phyloP scores from a whole-genome alignment of 2,797 vertebrate genomes.

The Rhodeus uyekii region DNA sequence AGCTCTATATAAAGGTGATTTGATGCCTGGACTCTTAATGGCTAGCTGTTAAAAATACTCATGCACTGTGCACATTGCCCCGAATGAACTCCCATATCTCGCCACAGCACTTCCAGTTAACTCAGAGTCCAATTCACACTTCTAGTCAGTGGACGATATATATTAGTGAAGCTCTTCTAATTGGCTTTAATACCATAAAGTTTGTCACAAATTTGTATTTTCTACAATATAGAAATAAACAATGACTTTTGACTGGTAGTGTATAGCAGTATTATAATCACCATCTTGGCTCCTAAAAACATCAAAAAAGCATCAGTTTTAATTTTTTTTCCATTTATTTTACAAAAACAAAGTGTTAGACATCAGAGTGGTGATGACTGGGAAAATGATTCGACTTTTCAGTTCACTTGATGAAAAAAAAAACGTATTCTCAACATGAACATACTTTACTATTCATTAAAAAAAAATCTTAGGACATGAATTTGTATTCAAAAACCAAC shows the following conservation, averaged over 20 bases:
- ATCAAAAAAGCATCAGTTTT: slow-evolving; percentile 43
- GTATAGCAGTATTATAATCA: neutral
- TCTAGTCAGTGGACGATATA: no score
- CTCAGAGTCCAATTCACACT: no score
- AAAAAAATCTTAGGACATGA: neutral
- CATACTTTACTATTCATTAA: neutral
- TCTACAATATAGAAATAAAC: neutral
- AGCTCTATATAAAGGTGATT: no score
- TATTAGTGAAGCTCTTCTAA: no score
- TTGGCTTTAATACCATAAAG: no score
- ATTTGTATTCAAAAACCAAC: slow-evolving; percentile 3
- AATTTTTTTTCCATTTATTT: slow-evolving; percentile 69
- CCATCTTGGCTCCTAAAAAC: neutral
- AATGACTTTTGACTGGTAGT: neutral
- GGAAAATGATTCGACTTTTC: neutral
- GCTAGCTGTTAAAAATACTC: no score
- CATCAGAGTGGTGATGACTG: slow-evolving; percentile 12
- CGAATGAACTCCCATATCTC: no score
- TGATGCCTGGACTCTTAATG: no score
- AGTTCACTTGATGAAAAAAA: neutral
- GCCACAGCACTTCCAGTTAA: no score
- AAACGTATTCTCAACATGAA: neutral
- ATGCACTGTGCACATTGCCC: no score
- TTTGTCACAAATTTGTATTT: neutral
- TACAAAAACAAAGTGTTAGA: slow-evolving; percentile 63